Base-by-base conservation (phyloP, 35 echinoderm and acorn worm species). In the Holothuria glaberrima region DNA sequence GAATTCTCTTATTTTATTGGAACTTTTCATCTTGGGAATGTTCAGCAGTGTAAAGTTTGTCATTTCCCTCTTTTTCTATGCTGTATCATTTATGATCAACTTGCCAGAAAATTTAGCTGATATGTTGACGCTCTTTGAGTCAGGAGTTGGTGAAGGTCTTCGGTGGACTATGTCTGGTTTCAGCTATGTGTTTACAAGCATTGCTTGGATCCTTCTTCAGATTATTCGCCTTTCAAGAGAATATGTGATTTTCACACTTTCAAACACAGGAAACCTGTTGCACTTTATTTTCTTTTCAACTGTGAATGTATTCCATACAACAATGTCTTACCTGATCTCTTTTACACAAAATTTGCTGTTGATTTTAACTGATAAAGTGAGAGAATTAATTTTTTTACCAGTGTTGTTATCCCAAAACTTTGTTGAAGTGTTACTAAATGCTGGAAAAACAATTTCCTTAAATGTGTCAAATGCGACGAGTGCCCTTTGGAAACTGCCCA, bases 1-100 rank as follows among this genome's bases (percentile, higher is more conserved):
- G 6, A 84, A 63, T 84, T 36, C 30, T 6, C 17, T 61, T 21
- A 27, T 84, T 29, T 30, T 84, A 28, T 22, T 84, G 80, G 80
- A 84, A 27, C 80, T 33, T 33, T 17, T 84, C 57, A 63, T 84
- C 57, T 48, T 61, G 24, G 80, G 80, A 25, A 61, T 84, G 57
- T 22, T 84, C 32, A 63, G 29, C 57, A 34, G 80, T 33, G 34
- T 84, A 13, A 63, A 84, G 31, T 84, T 84, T 24, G 56, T 84
- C 14, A 5, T 84, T 2, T 7, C 12, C 56, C 61, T 6, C 12
- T 36, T 84, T 56, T 34, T 56, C 17, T 84, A 35, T 84, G 24
- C 33, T 13, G 31, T 61, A 24, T 61, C 59, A 29, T 60, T 61
- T 38, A 48, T 84, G 21, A 6, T 84, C 30, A n/a, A 84, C 28